Evolutionary conservation across 2,797 vertebrate genomes (phyloP).

Genomic region (Picus viridis): DNA sequence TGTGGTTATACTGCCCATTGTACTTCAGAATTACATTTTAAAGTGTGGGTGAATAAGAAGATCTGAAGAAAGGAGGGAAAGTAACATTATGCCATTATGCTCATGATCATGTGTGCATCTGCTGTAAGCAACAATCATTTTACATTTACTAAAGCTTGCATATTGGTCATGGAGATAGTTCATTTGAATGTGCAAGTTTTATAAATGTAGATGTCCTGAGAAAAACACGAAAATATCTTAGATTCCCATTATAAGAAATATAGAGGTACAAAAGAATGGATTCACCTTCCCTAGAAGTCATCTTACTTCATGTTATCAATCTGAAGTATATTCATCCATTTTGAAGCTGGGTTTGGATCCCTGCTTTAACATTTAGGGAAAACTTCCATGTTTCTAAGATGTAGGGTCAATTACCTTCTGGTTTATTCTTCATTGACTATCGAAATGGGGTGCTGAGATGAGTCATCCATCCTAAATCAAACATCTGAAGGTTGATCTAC

Average conservation of each 20-base stretch:
- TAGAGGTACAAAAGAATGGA: not conserved
- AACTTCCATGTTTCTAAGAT: not conserved
- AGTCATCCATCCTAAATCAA: not conserved
- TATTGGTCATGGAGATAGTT: not conserved
- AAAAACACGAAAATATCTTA: not conserved
- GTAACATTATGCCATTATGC: not conserved
- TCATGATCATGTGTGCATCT: not conserved
- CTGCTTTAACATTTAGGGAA: not conserved
- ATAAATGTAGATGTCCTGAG: not conserved
- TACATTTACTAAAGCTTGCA: not conserved
- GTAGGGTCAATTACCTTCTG: not conserved
- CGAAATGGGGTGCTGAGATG: not conserved
- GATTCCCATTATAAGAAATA: not conserved
- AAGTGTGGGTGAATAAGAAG: not conserved
- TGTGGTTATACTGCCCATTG: not conserved
- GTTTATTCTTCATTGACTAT: not conserved
- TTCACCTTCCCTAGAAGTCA: not conserved
- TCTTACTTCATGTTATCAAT: not conserved
- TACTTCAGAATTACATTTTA: not conserved
- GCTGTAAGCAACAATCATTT: not conserved
- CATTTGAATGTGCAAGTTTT: not conserved
- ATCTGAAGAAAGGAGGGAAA: not conserved
- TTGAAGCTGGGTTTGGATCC: not conserved
- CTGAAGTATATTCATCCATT: not conserved
- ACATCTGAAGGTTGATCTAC: not conserved